A percentile compares a stretch with the other conserved stretches of the same genome.
Conservation (phyloP, 1,140 invertebrate species). For the Papilio polyxenes region DNA sequence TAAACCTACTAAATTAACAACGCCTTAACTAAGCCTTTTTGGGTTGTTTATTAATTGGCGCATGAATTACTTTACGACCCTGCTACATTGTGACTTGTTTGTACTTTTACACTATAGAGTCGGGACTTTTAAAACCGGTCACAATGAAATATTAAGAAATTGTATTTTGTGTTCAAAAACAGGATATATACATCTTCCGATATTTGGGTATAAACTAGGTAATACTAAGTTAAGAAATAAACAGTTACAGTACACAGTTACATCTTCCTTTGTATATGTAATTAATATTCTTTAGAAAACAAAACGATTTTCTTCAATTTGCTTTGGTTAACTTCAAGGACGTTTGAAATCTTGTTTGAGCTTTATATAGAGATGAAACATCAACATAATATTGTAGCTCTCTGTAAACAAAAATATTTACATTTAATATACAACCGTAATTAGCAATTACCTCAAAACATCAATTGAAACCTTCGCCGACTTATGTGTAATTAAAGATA, state of each 20-base stretch:
- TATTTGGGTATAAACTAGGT: background rate
- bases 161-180: background rate
- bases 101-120: background rate
- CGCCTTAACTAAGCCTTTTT: constrained; percentile 4
- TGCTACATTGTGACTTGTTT: background rate
- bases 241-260: no score
- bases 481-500: constrained; percentile 17
- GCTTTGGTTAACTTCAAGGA: no score
- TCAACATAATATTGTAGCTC: background rate
- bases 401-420: constrained; percentile 15
- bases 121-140: background rate
- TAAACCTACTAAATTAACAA: constrained; percentile 7
- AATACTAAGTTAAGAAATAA: no score
- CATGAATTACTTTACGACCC: background rate
- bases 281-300: background rate
- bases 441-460: constrained; percentile 10
- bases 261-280: background rate
- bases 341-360: background rate
- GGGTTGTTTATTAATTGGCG: constrained; percentile 14
- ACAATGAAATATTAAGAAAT: background rate
- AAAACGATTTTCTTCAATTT: background rate
- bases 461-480: constrained; percentile 16
- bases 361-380: background rate
- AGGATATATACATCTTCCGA: background rate
- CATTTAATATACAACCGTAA: constrained; percentile 14